These are phyloP conservation scores for Callipepla californica DNA, from an alignment of 2,113 vertebrate genomes.

Conservation along the genomic window DNA sequence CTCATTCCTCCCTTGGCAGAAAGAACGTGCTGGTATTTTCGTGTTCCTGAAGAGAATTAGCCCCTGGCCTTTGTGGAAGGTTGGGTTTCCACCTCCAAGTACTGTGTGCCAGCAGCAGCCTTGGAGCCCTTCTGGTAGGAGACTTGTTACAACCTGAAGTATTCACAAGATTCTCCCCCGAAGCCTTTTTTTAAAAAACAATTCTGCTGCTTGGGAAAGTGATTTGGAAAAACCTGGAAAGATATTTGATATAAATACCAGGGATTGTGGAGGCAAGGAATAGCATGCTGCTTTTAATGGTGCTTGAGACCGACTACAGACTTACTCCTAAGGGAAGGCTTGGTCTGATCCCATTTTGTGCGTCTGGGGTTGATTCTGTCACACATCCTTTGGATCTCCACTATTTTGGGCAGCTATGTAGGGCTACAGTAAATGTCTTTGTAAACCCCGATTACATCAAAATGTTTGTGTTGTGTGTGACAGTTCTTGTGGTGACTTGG, in stretches of 20 bases:
- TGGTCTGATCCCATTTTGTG: background rate
- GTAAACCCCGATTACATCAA: conserved; percentile 33
- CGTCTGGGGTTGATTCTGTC: background rate
- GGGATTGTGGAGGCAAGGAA: background rate
- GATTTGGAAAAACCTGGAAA: background rate
- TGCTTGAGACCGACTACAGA: background rate
- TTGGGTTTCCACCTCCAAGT: conserved; percentile 21
- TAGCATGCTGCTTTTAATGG: background rate
- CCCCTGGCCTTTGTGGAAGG: background rate
- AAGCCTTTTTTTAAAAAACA: conserved; percentile 36
- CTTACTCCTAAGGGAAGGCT: background rate
- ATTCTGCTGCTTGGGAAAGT: conserved; percentile 26
- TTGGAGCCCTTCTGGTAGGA: conserved; percentile 42
- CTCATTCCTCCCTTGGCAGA: background rate
- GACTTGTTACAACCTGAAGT: conserved; percentile 61
- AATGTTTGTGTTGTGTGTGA: conserved; percentile 42
- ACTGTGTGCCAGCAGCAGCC: conserved; percentile 23
- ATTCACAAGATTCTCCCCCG: conserved; percentile 47
- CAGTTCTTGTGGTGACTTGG: background rate
- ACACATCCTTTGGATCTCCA: background rate
- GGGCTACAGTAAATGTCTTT: conserved; percentile 27
- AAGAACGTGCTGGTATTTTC: background rate
- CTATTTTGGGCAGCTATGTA: conserved; percentile 24
- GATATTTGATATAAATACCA: background rate
- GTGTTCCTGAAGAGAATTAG: background rate